Evolutionary conservation across 2,888 invertebrate genomes (phyloP), one percentile per base, ranked within the genome.

Genomic region (Eupithecia subfuscata): DNA sequence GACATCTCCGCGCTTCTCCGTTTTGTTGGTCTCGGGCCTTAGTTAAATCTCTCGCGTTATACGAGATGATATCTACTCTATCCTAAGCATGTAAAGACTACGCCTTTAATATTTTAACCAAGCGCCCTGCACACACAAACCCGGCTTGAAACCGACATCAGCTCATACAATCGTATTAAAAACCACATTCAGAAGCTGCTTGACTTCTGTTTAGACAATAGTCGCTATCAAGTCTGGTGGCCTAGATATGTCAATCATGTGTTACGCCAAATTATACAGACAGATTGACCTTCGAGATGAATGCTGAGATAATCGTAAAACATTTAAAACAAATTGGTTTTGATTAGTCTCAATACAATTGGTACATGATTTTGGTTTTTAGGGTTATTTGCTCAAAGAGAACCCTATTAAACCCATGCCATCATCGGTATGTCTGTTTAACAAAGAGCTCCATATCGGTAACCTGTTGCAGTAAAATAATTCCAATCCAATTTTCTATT

Each of bases 201-300:
- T 79, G 83, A 84, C 84, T 84, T 82, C 82, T 79, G 84, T 84
- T 81, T 79, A 86, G 85, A 90, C 89, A 89, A 90, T 88, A 82
- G 79, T 74, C 79, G 74, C 65, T 77, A 74, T 78, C 77, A 30
- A 74, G 76, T 79, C 76, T 75, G 71, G 43, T 77, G 78, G 75
- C 81, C 91, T 85, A 89, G 82, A 88, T 88, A 81, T 82, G 88
- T 88, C 91, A 88, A 85, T 91, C 89, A 87, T 75, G 64, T 74
- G 72, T 63, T 63, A 73, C 70, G 52, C 63, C 73, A 40, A 77
- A 71, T 77, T 73, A 70, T 63, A 70, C 68, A 52, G 40, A 74
- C 63, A 48, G n/a, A 43, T 16, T 75, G 85, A 87, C 90, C 90
- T 91, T 89, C 86, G 74, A 81, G 87, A 89, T 87, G 87, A 86